phyloP scores from a whole-genome alignment of 2,888 invertebrate species.

The Nineta flava region DNA sequence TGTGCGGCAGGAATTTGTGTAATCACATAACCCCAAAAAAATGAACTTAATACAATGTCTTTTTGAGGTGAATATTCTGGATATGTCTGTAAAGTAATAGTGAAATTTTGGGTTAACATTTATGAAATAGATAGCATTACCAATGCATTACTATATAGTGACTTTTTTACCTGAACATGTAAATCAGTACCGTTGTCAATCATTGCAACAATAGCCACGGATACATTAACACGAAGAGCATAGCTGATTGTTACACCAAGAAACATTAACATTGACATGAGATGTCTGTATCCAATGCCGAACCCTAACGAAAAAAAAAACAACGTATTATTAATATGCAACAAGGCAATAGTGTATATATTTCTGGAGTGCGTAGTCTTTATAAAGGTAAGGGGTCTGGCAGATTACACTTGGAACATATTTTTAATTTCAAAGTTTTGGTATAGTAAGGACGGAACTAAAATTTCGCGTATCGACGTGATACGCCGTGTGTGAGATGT shows the following conservation, averaged over 20 bases:
- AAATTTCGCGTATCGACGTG: no score
- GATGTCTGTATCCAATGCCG: slow-evolving; percentile 37
- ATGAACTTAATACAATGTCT: slow-evolving; percentile 49
- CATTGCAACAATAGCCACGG: slow-evolving; percentile 61
- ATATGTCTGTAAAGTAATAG: slow-evolving; percentile 26
- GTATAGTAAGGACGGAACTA: no score
- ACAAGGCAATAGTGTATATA: no score
- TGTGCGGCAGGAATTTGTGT: slow-evolving; percentile 57
- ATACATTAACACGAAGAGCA: slow-evolving; percentile 46
- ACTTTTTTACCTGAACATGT: no score
- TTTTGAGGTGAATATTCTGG: slow-evolving; percentile 39
- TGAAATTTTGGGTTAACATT: not conserved
- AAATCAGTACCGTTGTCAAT: slow-evolving; percentile 26
- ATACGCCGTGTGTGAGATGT: no score
- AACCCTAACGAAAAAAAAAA: not conserved
- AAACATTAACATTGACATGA: slow-evolving; percentile 43
- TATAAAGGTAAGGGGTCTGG: no score
- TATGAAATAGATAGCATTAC: not conserved
- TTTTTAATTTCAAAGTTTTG: no score
- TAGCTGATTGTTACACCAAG: slow-evolving; percentile 41
- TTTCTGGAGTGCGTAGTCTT: no score
- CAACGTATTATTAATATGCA: no score
- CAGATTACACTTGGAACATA: no score
- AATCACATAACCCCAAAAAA: slow-evolving; percentile 65
- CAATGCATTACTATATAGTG: no score